Base-by-base conservation (phyloP, 2,797 vertebrate genomes). In the Bryconaethiops microstoma region DNA sequence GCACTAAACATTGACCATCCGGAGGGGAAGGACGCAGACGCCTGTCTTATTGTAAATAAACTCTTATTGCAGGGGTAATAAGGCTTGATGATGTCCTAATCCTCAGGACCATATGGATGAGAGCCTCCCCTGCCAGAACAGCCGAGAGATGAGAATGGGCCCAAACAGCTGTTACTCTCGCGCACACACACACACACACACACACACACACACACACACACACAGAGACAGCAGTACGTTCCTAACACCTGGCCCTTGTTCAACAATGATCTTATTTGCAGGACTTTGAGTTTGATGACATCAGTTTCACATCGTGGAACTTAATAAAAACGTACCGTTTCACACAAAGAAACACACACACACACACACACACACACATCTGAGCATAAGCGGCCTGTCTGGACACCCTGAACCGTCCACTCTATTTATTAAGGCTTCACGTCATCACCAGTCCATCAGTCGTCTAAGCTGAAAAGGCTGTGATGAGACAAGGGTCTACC, bases 101-200 rank as follows among this genome's bases (percentile, higher is more conserved):
- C 88, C 91, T 87, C 90, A 86, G 91, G 92, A 90, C 93, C 91
- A 90, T 94, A 93, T 93, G 93, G 91, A 90, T 74, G 77, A 80
- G 86, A 86, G 88, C 86, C 40, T 73, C 78, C 54, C 79, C 86
- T 83, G 90, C 90, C 93, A 91, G 91, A 90, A 89, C 90, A 90
- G 79, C 87, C 86, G 87, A 87, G 89, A 93, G 88, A 92, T 87
- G 83, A 82, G 83, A 89, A 86, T 85, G 84, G 87, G 88, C 81
- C 80, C 77, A 89, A 92, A 89, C 95, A 96, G 91, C 94, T 96
- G 95, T 92, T 79, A 69, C 40, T 4, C 45, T 13, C 55, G 29
- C 19, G n/a, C 17, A 57, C 50, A 62, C 59, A 76, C 76, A 68
- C 75, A 77, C 50, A 68, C 75, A 55, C 65, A 69, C 65, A 69